Evolutionary conservation across 2,888 invertebrate genomes (phyloP).

Genomic region (Andrena praecox): DNA sequence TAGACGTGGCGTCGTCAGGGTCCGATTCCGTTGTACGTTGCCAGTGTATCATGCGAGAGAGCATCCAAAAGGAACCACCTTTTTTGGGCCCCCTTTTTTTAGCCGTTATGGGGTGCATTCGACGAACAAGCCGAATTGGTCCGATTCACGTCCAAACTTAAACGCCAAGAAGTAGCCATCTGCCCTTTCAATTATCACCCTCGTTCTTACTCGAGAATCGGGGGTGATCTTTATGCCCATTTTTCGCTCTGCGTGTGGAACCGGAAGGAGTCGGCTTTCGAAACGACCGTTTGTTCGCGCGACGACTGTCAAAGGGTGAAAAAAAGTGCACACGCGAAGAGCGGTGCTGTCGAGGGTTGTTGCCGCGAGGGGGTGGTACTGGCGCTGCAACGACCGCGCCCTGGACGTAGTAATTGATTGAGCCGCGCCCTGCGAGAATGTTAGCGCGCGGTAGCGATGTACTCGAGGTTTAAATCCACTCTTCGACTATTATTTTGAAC

Average conservation of each 20-base stretch:
- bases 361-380: slow-evolving; percentile 72
- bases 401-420: slow-evolving; percentile 81
- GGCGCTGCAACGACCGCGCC: slow-evolving; percentile 76
- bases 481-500: neutral
- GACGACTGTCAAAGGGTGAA: neutral
- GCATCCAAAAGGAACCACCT: slow-evolving; percentile 3
- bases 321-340: slow-evolving; percentile 37
- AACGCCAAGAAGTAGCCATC: no score
- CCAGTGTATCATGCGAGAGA: slow-evolving; percentile 55
- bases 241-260: no score
- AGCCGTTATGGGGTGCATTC: no score
- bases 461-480: slow-evolving; percentile 28
- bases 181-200: no score
- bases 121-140: neutral
- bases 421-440: slow-evolving; percentile 80
- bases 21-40: slow-evolving; percentile 62
- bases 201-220: no score
- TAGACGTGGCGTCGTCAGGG: slow-evolving; percentile 72
- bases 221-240: no score
- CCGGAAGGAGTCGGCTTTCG: no score
- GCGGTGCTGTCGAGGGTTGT: slow-evolving; percentile 62
- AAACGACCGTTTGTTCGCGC: no score
- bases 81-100: no score
- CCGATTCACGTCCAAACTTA: no score
- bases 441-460: slow-evolving; percentile 61